phyloP scores from a whole-genome alignment of 2,797 vertebrate genomes.

The Spheniscus humboldti region DNA sequence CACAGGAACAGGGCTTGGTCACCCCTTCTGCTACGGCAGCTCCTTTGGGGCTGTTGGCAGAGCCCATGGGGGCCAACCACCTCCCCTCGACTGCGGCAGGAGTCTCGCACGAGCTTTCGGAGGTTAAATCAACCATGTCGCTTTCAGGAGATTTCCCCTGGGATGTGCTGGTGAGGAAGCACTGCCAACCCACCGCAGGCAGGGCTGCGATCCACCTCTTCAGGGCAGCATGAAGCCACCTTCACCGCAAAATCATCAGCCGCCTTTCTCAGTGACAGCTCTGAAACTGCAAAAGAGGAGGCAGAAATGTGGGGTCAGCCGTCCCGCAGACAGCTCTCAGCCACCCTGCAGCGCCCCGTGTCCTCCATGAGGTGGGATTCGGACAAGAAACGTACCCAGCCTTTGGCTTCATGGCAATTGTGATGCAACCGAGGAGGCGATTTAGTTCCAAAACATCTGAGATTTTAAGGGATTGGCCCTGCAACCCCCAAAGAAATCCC shows the following conservation, averaged over 20 bases:
- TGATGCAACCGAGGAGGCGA: too few relatives aligned
- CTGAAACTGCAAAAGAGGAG: too few relatives aligned
- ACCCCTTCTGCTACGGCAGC: background rate
- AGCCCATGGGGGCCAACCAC: background rate
- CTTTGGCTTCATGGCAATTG: background rate
- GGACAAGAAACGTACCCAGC: background rate
- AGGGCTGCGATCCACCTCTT: too few relatives aligned
- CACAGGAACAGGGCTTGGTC: background rate
- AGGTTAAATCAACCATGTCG: background rate
- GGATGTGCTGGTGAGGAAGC: background rate
- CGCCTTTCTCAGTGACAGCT: too few relatives aligned
- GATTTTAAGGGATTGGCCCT: background rate
- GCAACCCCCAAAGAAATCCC: background rate
- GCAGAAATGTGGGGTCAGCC: too few relatives aligned
- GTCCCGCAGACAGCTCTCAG: too few relatives aligned
- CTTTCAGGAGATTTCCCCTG: background rate
- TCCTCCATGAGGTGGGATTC: background rate
- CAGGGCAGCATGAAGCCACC: too few relatives aligned
- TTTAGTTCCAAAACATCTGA: background rate
- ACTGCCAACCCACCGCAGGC: background rate
- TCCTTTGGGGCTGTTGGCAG: background rate
- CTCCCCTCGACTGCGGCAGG: background rate
- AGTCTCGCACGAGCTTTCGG: fast-evolving
- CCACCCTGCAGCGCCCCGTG: too few relatives aligned
- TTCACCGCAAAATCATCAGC: too few relatives aligned